Conservation (phyloP, 2,797 vertebrate genomes). For the Margarornis squamiger region DNA sequence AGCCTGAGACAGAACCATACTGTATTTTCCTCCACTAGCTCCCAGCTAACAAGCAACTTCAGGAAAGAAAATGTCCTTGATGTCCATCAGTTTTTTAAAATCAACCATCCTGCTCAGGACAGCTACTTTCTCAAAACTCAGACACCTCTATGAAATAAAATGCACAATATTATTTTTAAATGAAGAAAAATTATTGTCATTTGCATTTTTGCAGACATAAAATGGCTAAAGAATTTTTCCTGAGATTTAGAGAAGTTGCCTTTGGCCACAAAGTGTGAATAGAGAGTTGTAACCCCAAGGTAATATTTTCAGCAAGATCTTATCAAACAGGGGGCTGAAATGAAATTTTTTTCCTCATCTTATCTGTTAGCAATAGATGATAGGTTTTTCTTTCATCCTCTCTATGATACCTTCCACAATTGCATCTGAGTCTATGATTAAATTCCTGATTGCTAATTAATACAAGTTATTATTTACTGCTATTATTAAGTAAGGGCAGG, state of each 20-base stretch:
- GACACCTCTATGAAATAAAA: background rate
- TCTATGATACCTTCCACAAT: background rate
- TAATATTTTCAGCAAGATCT: background rate
- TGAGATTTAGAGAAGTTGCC: background rate
- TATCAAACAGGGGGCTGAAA: background rate
- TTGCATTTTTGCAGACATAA: background rate
- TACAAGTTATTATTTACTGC: constrained; percentile 45
- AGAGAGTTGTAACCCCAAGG: background rate
- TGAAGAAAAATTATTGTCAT: background rate
- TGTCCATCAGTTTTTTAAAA: background rate
- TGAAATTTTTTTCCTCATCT: background rate
- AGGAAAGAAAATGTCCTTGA: background rate
- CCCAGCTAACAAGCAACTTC: background rate
- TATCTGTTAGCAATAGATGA: background rate
- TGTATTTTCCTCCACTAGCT: background rate
- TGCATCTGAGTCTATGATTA: background rate
- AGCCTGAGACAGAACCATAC: background rate
- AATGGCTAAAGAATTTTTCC: background rate
- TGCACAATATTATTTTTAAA: background rate
- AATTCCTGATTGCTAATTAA: constrained; percentile 36
- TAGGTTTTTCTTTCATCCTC: background rate
- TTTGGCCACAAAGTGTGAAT: background rate
- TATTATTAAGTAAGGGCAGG: constrained; percentile 22
- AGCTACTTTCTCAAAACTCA: background rate
- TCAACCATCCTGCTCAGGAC: background rate